phyloP scores from a whole-genome alignment of 2,888 invertebrate genomes.

The Malachius bipustulatus region DNA sequence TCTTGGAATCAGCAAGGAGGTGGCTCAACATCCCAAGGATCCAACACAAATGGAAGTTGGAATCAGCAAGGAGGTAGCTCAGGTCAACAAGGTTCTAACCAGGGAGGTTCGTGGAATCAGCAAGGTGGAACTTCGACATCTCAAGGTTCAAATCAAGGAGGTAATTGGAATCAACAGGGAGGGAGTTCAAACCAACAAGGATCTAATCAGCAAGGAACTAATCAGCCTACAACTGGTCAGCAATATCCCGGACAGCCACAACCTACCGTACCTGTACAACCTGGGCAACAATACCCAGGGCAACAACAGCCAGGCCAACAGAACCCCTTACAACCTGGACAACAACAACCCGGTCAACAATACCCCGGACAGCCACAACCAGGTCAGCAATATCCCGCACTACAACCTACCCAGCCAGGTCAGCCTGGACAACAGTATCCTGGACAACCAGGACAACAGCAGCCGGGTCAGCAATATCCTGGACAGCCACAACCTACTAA shows the following conservation, averaged over 20 bases:
- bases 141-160: constrained; percentile 5
- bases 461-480: no score
- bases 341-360: no score
- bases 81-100: constrained; percentile 10
- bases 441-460: no score
- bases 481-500: no score
- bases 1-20: constrained; percentile 16
- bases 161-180: constrained; percentile 7
- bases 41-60: constrained; percentile 18
- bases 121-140: background rate
- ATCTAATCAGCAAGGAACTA: background rate
- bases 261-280: no score
- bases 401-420: background rate
- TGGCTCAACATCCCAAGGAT: no score
- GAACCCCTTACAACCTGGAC: background rate
- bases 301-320: background rate
- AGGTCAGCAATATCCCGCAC: constrained; percentile 2
- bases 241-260: no score
- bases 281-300: background rate
- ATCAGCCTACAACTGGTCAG: no score
- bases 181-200: background rate
- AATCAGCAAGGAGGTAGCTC: constrained; percentile 16
- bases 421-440: constrained; percentile 2
- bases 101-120: constrained; percentile 9
- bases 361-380: no score